Evolutionary conservation across 2,797 vertebrate genomes (phyloP).

Genomic region (Oophaga sylvatica): DNA sequence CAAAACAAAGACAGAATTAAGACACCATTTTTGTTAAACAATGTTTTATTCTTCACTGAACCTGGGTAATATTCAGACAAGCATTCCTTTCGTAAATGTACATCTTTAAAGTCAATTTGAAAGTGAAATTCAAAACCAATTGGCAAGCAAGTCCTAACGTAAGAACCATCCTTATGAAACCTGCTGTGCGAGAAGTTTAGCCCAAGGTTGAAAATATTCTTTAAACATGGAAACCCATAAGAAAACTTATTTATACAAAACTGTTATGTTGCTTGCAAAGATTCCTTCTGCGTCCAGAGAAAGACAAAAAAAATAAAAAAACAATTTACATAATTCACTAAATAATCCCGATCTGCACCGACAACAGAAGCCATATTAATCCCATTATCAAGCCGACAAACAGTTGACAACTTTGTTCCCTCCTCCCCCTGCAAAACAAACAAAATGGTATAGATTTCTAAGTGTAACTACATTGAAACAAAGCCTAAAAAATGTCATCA

Average conservation of each 20-base stretch:
- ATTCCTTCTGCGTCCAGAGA: slow-evolving; percentile 73
- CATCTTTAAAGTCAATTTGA: slow-evolving; percentile 81
- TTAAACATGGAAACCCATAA: slow-evolving; percentile 80
- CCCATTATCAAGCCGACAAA: slow-evolving; percentile 72
- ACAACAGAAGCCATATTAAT: slow-evolving; percentile 69
- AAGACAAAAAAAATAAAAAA: slow-evolving; percentile 74
- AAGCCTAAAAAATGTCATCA: slow-evolving; percentile 64
- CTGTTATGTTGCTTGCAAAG: slow-evolving; percentile 78
- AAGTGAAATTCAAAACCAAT: slow-evolving; percentile 72
- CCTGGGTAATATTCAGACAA: slow-evolving; percentile 83
- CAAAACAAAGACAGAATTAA: background rate
- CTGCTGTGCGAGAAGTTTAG: slow-evolving; percentile 70
- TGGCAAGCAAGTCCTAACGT: slow-evolving; percentile 72
- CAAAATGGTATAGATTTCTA: slow-evolving; percentile 47
- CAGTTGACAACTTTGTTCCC: slow-evolving; percentile 41
- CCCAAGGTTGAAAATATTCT: slow-evolving; percentile 76
- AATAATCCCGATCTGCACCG: slow-evolving; percentile 76
- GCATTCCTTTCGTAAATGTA: slow-evolving; percentile 78
- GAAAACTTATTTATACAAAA: slow-evolving; percentile 86
- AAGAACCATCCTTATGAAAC: slow-evolving; percentile 66
- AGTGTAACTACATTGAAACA: slow-evolving; percentile 72
- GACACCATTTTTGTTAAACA: slow-evolving; percentile 79
- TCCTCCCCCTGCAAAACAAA: slow-evolving; percentile 66
- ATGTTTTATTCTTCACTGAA: slow-evolving; percentile 92
- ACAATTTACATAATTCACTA: slow-evolving; percentile 78